Evolutionary conservation across 2,113 vertebrate species (phyloP).

Genomic region (Zosterops lateralis): DNA sequence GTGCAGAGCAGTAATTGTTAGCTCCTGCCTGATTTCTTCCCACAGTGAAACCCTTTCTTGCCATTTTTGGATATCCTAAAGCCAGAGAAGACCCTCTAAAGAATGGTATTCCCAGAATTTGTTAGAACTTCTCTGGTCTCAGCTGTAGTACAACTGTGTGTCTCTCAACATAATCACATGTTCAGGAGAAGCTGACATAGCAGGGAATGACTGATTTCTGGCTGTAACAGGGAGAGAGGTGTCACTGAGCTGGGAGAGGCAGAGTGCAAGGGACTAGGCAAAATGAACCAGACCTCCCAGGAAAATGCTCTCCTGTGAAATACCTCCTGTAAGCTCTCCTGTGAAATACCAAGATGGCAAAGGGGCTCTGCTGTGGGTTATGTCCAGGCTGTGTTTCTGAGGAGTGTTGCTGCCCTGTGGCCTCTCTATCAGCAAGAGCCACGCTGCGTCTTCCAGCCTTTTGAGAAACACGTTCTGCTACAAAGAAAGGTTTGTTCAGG

Average conservation of each 20-base stretch:
- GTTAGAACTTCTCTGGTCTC: background rate
- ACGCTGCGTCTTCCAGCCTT: background rate
- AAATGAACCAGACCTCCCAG: background rate
- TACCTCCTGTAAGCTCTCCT: background rate
- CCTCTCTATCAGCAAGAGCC: background rate
- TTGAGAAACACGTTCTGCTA: background rate
- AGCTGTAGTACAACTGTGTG: background rate
- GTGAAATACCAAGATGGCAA: background rate
- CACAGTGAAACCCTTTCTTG: background rate
- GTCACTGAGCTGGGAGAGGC: background rate
- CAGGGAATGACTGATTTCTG: background rate
- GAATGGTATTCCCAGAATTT: background rate
- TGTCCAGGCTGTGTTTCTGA: accelerated
- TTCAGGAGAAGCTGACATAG: background rate
- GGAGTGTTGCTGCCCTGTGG: background rate
- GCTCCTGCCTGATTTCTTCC: background rate
- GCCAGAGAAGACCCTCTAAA: background rate
- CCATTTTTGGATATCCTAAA: background rate
- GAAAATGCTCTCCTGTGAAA: background rate
- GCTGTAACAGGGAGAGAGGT: background rate
- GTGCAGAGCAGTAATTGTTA: background rate
- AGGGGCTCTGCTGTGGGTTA: accelerated
- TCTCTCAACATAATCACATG: background rate
- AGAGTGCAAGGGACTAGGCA: background rate
- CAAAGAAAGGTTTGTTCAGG: background rate